Evolutionary conservation across 2,888 invertebrate genomes (phyloP), one percentile per base, ranked within the genome.

Genomic region (Pachymerium ferrugineum): DNA sequence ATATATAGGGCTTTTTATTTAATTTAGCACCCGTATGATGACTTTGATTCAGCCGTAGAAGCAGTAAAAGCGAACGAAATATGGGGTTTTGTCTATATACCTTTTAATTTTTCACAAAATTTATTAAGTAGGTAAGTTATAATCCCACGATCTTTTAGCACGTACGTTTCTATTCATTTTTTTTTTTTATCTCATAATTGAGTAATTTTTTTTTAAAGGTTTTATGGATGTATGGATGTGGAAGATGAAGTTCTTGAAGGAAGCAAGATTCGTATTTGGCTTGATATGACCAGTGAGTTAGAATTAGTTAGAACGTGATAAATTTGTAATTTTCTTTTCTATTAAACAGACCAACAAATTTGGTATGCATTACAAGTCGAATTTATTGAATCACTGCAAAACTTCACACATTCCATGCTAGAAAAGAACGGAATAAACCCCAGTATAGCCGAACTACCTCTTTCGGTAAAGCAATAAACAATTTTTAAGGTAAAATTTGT

Each of bases 241-340:
- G 93, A 94, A 80, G 90, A 92, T 76, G 93, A 94, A 78, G 93
- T 93, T 0, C 86, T 94, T 73, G 89, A 91, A 77, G 91, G 91
- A 77, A 94, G 93, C 69, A 93, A 93, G 81, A 89, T 94, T 75
- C 87, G 92, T 80, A 92, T 94, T 73, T 92, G 93, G 91, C 87
- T 94, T 75, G 95, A 95, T 82, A 93, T 94, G 91, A 93, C 94
- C 78, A 96, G 93, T 94, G n/a, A n/a, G n/a, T n/a, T n/a, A n/a
- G n/a, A n/a, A n/a, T n/a, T n/a, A n/a, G n/a, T n/a, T n/a, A n/a
- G n/a, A n/a, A n/a, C n/a, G n/a, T n/a, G n/a, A n/a, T n/a, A n/a
- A n/a, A 67, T 25, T 28, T 5, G 2, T 6, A 69, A 29, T 69
- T 1, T n/a, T 69, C 16, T 1, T n/a, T 31, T 69, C 30, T 31